phyloP scores from a whole-genome alignment of 1,140 invertebrate genomes.

The Orchestia grillus region DNA sequence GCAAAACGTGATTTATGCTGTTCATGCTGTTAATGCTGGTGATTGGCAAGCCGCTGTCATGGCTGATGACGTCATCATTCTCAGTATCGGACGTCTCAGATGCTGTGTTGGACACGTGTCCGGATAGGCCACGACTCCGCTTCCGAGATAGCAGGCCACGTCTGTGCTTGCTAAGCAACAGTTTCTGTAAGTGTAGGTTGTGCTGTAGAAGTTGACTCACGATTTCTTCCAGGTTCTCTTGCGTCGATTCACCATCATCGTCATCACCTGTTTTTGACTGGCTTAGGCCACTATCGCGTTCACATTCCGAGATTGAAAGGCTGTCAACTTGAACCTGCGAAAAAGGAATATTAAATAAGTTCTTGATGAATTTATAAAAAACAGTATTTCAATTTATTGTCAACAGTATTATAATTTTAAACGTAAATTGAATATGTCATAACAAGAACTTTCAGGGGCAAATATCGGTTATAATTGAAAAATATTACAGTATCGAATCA shows the following conservation, averaged over 20 bases:
- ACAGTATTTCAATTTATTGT: neutral
- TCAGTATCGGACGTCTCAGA: conserved; percentile 74
- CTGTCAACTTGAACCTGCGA: conserved; percentile 61
- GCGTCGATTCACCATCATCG: conserved; percentile 68
- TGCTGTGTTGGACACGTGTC: conserved; percentile 7
- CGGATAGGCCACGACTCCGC: conserved; percentile 45
- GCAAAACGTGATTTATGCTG: conserved; percentile 25
- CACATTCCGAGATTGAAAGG: conserved; percentile 63
- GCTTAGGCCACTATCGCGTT: conserved; percentile 57
- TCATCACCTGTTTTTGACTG: conserved; percentile 41
- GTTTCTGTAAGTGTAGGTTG: conserved; percentile 85
- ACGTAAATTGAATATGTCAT: neutral
- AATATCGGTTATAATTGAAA: neutral
- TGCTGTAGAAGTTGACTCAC: conserved; percentile 86
- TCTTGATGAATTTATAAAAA: neutral
- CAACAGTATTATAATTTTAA: neutral
- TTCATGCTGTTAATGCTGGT: conserved; percentile 46
- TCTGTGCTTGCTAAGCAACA: conserved; percentile 75
- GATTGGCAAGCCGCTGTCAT: conserved; percentile 20
- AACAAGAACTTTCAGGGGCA: neutral
- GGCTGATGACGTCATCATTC: conserved; percentile 71
- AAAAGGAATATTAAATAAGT: neutral
- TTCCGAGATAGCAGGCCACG: conserved; percentile 73
- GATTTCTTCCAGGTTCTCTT: conserved; percentile 81
- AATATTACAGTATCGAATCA: neutral